Conservation (phyloP, 2,113 vertebrate genomes). For the Progne subis region DNA sequence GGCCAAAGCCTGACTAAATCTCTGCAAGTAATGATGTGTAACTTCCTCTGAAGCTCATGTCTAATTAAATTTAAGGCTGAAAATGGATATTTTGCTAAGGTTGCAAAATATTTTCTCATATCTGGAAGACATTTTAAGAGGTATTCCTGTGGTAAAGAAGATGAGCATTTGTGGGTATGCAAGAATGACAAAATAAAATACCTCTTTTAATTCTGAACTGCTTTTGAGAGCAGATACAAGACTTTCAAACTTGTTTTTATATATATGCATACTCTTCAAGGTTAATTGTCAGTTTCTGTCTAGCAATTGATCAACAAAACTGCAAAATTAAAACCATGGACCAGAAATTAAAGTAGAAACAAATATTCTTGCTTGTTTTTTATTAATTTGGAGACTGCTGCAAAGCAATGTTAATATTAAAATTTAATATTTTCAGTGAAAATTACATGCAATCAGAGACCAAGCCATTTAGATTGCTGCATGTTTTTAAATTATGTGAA, state of each 20-base stretch:
- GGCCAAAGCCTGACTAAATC: background rate
- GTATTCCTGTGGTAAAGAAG: background rate
- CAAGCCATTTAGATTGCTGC: background rate
- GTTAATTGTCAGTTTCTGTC: background rate
- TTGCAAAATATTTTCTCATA: background rate
- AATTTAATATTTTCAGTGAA: background rate
- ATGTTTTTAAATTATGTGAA: background rate
- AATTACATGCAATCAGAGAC: fast-evolving
- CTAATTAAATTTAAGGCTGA: background rate
- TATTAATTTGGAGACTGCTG: background rate
- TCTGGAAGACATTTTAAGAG: background rate
- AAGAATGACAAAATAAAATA: background rate
- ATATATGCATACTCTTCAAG: background rate
- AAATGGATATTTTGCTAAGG: background rate
- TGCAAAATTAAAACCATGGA: background rate
- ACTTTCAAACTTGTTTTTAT: background rate
- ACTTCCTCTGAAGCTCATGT: background rate
- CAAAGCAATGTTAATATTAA: background rate
- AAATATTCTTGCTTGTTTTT: background rate
- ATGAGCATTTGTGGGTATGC: background rate
- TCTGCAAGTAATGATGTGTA: background rate
- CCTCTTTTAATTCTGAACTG: background rate
- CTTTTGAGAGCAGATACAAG: background rate
- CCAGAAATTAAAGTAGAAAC: background rate
- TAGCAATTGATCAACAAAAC: background rate